These are phyloP conservation scores for Luehdorfia chinensis DNA, from an alignment of 1,140 invertebrate species.

Conservation along the genomic window DNA sequence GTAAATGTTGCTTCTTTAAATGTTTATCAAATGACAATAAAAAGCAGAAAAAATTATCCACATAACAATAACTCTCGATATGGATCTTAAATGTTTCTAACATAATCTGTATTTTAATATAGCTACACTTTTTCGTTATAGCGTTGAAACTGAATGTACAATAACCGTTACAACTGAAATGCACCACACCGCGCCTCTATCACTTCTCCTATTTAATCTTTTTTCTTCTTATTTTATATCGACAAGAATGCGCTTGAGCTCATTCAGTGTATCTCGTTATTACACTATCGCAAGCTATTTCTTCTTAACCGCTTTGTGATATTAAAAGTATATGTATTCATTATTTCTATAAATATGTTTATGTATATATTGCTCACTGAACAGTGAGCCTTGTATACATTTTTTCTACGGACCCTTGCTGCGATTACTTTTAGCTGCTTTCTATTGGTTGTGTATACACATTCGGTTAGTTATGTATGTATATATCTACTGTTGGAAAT, in stretches of 20 bases:
- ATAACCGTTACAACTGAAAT: constrained; percentile 1
- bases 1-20: neutral
- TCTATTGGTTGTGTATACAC: neutral
- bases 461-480: constrained; percentile 4
- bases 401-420: too few relatives aligned
- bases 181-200: neutral
- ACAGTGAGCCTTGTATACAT: neutral
- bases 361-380: neutral
- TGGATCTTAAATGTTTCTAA: too few relatives aligned
- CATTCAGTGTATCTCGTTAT: neutral
- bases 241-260: neutral
- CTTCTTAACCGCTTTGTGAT: neutral
- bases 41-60: neutral
- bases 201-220: too few relatives aligned
- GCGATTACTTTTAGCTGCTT: neutral
- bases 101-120: neutral
- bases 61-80: too few relatives aligned
- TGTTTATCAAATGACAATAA: neutral
- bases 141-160: neutral
- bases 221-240: neutral
- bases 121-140: constrained; percentile 1
- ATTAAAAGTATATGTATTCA: neutral
- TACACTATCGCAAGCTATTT: neutral
- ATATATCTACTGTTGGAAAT: constrained; percentile 1
- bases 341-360: neutral